These are phyloP conservation scores for Thalassoma bifasciatum DNA, from an alignment of 2,113 vertebrate genomes.

Conservation along the genomic window DNA sequence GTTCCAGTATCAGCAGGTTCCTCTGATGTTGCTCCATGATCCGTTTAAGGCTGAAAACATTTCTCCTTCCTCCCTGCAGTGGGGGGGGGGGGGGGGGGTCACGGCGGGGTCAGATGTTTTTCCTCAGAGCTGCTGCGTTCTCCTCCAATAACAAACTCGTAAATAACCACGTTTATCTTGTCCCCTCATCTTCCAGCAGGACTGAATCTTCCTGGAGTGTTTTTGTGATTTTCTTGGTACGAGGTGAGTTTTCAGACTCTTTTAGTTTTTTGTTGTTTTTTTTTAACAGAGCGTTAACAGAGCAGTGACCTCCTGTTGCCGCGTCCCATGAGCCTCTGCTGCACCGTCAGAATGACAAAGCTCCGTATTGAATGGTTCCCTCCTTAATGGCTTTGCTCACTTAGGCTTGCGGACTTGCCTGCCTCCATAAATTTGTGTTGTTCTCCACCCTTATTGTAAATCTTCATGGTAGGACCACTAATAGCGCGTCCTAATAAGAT, in stretches of 20 bases:
- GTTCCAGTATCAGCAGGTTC: no score
- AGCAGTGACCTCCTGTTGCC: slow-evolving; percentile 36
- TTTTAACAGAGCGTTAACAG: slow-evolving; percentile 13
- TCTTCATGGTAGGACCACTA: slow-evolving; percentile 73
- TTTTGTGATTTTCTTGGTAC: no score
- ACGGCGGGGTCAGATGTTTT: slow-evolving; percentile 26
- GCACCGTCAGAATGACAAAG: slow-evolving; percentile 65
- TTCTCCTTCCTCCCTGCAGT: slow-evolving; percentile 1
- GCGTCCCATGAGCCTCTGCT: not conserved
- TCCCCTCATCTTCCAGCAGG: not conserved
- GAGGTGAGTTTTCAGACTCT: not conserved
- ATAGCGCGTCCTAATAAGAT: slow-evolving; percentile 74
- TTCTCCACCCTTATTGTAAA: slow-evolving; percentile 77
- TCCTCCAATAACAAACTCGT: slow-evolving; percentile 6
- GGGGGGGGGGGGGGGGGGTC: slow-evolving; percentile 2
- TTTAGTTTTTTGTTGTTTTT: slow-evolving; percentile 14
- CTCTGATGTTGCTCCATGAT: slow-evolving; percentile 3
- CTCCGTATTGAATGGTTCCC: slow-evolving; percentile 72
- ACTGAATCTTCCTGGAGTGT: not conserved
- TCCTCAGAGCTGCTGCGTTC: not conserved
- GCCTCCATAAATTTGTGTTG: slow-evolving; percentile 73
- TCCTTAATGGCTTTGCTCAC: slow-evolving; percentile 75
- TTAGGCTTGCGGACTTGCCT: slow-evolving; percentile 63
- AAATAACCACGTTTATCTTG: not conserved
- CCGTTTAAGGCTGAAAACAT: slow-evolving; percentile 9